These are phyloP conservation scores for Babyrousa celebensis DNA, from an alignment of 2,797 vertebrate genomes.

Conservation along the genomic window DNA sequence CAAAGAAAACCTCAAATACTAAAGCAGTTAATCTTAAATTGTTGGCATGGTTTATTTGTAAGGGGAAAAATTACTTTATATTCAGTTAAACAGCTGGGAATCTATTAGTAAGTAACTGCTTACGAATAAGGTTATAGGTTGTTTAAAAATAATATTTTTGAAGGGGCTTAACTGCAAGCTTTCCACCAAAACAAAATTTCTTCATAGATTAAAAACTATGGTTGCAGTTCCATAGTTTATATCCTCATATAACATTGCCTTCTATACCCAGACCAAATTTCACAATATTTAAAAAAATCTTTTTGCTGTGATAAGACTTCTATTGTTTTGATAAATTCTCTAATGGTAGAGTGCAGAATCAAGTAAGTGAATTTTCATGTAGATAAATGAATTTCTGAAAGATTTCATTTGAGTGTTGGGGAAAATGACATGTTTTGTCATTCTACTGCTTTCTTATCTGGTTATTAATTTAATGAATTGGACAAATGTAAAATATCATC, in stretches of 20 bases:
- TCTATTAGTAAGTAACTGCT: constrained; percentile 51
- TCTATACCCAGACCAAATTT: constrained; percentile 50
- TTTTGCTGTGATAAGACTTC: constrained; percentile 1
- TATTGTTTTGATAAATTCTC: constrained; percentile 61
- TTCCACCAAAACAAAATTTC: constrained; percentile 56
- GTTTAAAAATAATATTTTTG: constrained; percentile 64
- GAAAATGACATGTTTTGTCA: constrained; percentile 60
- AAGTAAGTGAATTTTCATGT: constrained; percentile 49
- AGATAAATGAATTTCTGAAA: constrained; percentile 35
- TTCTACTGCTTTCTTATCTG: constrained; percentile 59
- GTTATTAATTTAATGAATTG: constrained; percentile 72
- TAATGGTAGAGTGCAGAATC: constrained; percentile 1
- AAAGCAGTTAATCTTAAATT: constrained; percentile 34
- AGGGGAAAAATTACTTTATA: constrained; percentile 35
- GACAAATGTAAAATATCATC: constrained; percentile 69
- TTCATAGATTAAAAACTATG: constrained; percentile 5
- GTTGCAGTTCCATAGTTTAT: not conserved
- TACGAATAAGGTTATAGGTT: constrained; percentile 18
- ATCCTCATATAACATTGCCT: constrained; percentile 42
- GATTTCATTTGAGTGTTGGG: not conserved
- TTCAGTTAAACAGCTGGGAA: not conserved
- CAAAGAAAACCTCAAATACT: constrained; percentile 53
- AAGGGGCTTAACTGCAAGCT: not conserved
- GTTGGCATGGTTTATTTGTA: constrained; percentile 45
- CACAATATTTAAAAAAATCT: constrained; percentile 55